phyloP scores from a whole-genome alignment of 1,140 invertebrate species.

The Muscidifurax raptorellus region DNA sequence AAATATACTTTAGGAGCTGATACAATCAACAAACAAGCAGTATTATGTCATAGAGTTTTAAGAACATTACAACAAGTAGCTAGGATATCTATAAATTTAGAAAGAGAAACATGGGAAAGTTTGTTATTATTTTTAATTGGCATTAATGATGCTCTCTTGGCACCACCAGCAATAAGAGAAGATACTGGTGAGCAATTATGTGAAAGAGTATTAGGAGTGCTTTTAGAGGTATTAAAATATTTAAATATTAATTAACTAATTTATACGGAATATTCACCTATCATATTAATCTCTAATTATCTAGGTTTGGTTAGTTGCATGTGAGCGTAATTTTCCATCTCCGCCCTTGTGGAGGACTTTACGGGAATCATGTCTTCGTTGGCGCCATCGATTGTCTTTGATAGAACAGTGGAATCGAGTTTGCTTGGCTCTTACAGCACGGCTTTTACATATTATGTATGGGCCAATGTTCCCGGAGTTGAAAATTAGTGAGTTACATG shows the following conservation, averaged over 20 bases:
- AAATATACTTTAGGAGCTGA: slow-evolving; percentile 81
- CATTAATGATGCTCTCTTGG: slow-evolving; percentile 93
- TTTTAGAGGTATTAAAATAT: slow-evolving; percentile 84
- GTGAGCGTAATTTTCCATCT: slow-evolving; percentile 91
- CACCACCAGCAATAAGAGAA: slow-evolving; percentile 94
- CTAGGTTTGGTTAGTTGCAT: slow-evolving; percentile 92
- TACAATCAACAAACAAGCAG: slow-evolving; percentile 93
- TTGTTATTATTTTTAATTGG: slow-evolving; percentile 92
- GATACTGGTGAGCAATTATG: slow-evolving; percentile 96
- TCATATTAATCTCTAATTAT: slow-evolving; percentile 28
- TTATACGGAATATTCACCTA: not conserved
- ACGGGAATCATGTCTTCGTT: slow-evolving; percentile 92
- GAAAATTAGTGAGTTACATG: slow-evolving; percentile 82
- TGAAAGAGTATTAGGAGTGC: slow-evolving; percentile 92
- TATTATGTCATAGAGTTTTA: slow-evolving; percentile 95
- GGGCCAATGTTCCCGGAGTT: slow-evolving; percentile 90
- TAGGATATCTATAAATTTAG: slow-evolving; percentile 86
- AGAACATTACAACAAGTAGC: slow-evolving; percentile 91
- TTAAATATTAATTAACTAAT: slow-evolving; percentile 40
- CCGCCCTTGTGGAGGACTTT: slow-evolving; percentile 97
- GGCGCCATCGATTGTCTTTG: slow-evolving; percentile 94
- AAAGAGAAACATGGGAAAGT: slow-evolving; percentile 93
- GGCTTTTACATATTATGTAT: slow-evolving; percentile 91
- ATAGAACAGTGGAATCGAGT: slow-evolving; percentile 97
- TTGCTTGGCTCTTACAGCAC: slow-evolving; percentile 90